Base-by-base conservation (phyloP, 2,888 invertebrate genomes). In the Unio delphinus region DNA sequence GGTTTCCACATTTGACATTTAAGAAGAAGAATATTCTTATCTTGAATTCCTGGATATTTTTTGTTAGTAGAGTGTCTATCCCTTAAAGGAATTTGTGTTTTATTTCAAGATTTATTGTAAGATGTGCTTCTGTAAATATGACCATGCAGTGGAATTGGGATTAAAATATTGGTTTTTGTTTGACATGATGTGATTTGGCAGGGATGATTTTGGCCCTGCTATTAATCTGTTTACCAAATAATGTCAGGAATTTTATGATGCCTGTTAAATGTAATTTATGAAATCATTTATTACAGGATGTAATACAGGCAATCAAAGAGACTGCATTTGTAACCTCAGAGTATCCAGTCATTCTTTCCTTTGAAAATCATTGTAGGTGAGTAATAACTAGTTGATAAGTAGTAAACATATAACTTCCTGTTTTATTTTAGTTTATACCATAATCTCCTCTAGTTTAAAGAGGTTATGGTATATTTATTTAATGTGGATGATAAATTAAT, bases 301-400 rank as follows among this genome's bases (percentile, higher is more conserved):
- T 98, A 61, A 98, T 99, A 84, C 95, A 96, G 90, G 99, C 99
- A 5, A 95, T 99, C 72, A 92, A 97, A 77, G 99, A 99, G 91
- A 98, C 98, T 5, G 99, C 99, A 59, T 99, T 99, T 91, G 97
- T 99, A 64, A 97, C 99, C 3, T 97, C 98, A 6, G 98, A 99
- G 84, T 98, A 94, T 90, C 99, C 99, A 0, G 94, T 99, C 67
- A 98, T 99, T 81, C 92, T 99, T 67, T 99, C 99, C 54, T 99
- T 99, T 90, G 99, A 99, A 92, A 99, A 99, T 92, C 99, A 99
- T 91, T 99, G 99, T 92, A 97, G 97, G 91, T 91, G 80, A 81
- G 85, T 76, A 55, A 8, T 64, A 7, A 11, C 28, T n/a, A 64
- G 17, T 34, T n/a, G 58, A 1, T 7, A 8, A 23, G 8, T 58